phyloP scores from a whole-genome alignment of 2,888 invertebrate genomes.

The Drosophila paramelanica region DNA sequence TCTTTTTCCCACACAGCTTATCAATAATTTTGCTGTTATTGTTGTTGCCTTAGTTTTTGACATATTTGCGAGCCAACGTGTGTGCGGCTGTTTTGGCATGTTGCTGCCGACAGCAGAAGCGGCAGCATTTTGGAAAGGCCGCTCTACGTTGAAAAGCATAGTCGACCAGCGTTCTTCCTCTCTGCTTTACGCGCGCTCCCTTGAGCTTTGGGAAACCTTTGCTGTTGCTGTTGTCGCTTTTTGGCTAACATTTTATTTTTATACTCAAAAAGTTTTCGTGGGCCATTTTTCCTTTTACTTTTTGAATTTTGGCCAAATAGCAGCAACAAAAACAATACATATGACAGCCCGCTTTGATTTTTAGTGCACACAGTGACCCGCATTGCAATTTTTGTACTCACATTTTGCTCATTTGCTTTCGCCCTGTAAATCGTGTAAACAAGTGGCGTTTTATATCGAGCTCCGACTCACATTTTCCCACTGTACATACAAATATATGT shows the following conservation, averaged over 20 bases:
- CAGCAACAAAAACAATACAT: slow-evolving; percentile 57
- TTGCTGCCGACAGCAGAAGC: slow-evolving; percentile 41
- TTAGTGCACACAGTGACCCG: slow-evolving; percentile 26
- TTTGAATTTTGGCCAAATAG: slow-evolving; percentile 75
- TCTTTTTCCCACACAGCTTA: slow-evolving; percentile 50
- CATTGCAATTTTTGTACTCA: not conserved
- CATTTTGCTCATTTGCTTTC: not conserved
- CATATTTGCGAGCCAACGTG: slow-evolving; percentile 38
- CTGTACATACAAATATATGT: slow-evolving; percentile 9
- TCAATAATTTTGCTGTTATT: slow-evolving; percentile 60
- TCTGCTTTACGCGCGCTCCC: slow-evolving; percentile 6
- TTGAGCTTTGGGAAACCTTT: slow-evolving; percentile 38
- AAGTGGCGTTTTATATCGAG: not conserved
- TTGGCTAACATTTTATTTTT: slow-evolving; percentile 70
- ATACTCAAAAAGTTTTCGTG: slow-evolving; percentile 62
- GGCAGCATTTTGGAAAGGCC: slow-evolving; percentile 40
- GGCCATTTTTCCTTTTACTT: slow-evolving; percentile 62
- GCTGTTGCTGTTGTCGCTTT: slow-evolving; percentile 28
- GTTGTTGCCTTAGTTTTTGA: slow-evolving; percentile 36
- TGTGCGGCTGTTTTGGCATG: slow-evolving; percentile 60
- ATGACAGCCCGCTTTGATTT: slow-evolving; percentile 42
- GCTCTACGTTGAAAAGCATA: not conserved
- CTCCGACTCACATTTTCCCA: slow-evolving; percentile 1
- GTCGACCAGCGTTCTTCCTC: not conserved
- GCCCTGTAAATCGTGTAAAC: not conserved